phyloP scores from a whole-genome alignment of 2,113 vertebrate species.

The Lophotis ruficrista region DNA sequence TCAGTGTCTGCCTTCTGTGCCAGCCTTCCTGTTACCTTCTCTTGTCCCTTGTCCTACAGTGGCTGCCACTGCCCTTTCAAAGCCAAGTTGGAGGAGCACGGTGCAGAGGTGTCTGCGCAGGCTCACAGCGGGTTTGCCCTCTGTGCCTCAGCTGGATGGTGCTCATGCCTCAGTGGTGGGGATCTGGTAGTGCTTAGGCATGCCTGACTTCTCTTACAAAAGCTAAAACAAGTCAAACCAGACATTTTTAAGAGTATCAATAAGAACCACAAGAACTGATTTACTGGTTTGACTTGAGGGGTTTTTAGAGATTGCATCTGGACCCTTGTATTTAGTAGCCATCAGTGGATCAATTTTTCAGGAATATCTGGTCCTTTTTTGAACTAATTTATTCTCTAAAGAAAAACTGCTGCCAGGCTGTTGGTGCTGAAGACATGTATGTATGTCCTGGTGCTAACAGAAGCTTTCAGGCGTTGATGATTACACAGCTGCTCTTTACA shows the following conservation, averaged over 20 bases:
- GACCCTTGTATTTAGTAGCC: background rate
- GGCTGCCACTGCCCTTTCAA: background rate
- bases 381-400: background rate
- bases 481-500: background rate
- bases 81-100: fast-evolving
- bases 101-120: background rate
- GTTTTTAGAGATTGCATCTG: background rate
- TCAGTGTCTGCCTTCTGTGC: background rate
- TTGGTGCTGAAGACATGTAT: background rate
- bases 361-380: background rate
- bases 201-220: background rate
- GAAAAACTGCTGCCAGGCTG: background rate
- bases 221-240: background rate
- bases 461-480: background rate
- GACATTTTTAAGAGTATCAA: background rate
- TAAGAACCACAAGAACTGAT: background rate
- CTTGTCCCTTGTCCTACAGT: background rate
- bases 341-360: background rate
- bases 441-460: background rate
- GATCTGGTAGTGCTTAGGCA: background rate
- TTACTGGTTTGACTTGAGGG: background rate
- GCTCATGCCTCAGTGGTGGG: fast-evolving
- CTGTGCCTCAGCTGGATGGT: background rate
- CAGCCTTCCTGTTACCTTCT: background rate
- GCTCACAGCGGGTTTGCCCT: background rate